Evolutionary conservation across 2,113 vertebrate species (phyloP).

Genomic region (Grallaria varia): DNA sequence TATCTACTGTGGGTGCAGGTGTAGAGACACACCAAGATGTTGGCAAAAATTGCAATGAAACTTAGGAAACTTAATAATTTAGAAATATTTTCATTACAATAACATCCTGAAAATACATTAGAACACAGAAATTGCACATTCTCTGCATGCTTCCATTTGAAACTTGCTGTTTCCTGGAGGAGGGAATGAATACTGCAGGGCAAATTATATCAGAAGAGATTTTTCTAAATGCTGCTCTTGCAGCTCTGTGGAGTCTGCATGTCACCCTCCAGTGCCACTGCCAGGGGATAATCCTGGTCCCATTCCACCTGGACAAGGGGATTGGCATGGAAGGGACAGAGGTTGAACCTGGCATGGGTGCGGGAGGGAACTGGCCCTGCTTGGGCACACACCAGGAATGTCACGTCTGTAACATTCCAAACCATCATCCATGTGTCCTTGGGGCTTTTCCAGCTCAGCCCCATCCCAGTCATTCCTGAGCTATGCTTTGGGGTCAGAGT

Average conservation of each 20-base stretch:
- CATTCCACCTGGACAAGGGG: background rate
- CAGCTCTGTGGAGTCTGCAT: background rate
- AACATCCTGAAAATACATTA: background rate
- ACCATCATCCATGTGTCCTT: background rate
- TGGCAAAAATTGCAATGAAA: background rate
- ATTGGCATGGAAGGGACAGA: background rate
- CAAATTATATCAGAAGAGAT: background rate
- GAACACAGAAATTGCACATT: background rate
- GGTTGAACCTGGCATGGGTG: background rate
- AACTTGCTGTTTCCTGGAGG: background rate
- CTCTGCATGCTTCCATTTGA: background rate
- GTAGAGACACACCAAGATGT: background rate
- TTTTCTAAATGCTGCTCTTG: no score
- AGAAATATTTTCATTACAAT: background rate
- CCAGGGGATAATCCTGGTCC: background rate
- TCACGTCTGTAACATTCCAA: accelerated
- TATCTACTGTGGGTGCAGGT: background rate
- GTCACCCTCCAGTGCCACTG: no score
- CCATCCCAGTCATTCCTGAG: background rate
- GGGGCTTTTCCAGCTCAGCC: background rate
- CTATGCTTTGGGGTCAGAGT: background rate
- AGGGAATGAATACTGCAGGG: background rate
- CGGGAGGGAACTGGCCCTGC: background rate
- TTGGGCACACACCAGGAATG: background rate
- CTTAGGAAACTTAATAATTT: background rate